Evolutionary conservation across 2,113 vertebrate species (phyloP).

Genomic region (Ailurus styani): DNA sequence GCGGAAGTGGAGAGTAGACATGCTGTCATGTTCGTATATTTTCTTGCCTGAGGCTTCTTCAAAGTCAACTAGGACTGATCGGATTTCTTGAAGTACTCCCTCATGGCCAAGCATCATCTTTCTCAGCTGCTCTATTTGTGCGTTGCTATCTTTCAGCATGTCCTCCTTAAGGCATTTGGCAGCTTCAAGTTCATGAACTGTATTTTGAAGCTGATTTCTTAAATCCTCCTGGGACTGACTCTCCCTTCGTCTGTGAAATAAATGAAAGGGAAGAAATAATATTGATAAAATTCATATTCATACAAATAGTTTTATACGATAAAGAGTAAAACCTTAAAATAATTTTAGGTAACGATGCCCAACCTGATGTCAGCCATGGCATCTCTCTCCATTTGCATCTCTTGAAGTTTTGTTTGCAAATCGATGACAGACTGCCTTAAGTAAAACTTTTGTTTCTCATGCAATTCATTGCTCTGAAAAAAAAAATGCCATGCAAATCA

Average conservation of each 20-base stretch:
- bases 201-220: slow-evolving; percentile 81
- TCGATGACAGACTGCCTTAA: slow-evolving; percentile 75
- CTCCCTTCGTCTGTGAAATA: slow-evolving; percentile 79
- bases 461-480: slow-evolving; percentile 74
- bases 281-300: neutral
- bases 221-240: slow-evolving; percentile 78
- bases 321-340: neutral
- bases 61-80: slow-evolving; percentile 64
- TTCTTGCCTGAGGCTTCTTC: slow-evolving; percentile 74
- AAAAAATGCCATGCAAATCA: slow-evolving; percentile 35
- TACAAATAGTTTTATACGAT: neutral
- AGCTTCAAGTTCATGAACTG: slow-evolving; percentile 80
- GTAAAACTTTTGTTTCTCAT: slow-evolving; percentile 76
- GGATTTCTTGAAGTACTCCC: slow-evolving; percentile 78
- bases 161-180: slow-evolving; percentile 76
- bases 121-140: slow-evolving; percentile 75
- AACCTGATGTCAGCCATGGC: slow-evolving; percentile 82
- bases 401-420: slow-evolving; percentile 81
- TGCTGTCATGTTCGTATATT: slow-evolving; percentile 6
- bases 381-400: slow-evolving; percentile 81
- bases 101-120: slow-evolving; percentile 77
- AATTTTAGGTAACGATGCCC: neutral
- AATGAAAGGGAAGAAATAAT: slow-evolving; percentile 41
- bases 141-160: slow-evolving; percentile 79
- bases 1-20: slow-evolving; percentile 41